phyloP scores from a whole-genome alignment of 2,888 invertebrate genomes.

The Eupsilia transversa region DNA sequence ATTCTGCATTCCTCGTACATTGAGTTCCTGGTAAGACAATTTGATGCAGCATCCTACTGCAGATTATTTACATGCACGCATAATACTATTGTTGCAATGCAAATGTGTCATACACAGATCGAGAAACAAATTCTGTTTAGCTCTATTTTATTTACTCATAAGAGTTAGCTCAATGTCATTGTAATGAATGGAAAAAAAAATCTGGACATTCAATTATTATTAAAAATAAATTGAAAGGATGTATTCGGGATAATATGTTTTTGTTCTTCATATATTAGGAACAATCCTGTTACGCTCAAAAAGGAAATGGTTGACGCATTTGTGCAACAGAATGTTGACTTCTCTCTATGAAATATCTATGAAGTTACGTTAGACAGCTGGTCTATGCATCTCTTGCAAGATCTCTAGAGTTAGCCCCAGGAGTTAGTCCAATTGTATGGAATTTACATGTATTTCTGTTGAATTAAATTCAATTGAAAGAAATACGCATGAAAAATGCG shows the following conservation, averaged over 20 bases:
- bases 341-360: not conserved
- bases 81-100: not conserved
- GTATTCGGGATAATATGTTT: not conserved
- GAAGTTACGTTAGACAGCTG: not conserved
- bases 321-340: not conserved
- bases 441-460: not conserved
- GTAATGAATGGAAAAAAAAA: no score
- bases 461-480: constrained; percentile 8
- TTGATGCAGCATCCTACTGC: constrained; percentile 61
- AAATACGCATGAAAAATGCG: constrained; percentile 15
- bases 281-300: no score
- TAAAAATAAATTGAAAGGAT: not conserved
- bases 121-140: not conserved
- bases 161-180: not conserved
- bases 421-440: not conserved
- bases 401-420: constrained; percentile 10
- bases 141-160: not conserved
- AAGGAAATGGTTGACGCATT: not conserved
- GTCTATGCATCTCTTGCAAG: constrained; percentile 4
- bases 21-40: constrained; percentile 87
- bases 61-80: constrained; percentile 22
- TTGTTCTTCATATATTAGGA: not conserved
- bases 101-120: constrained; percentile 4
- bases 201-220: no score
- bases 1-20: constrained; percentile 85